Evolutionary conservation across 2,113 vertebrate genomes (phyloP).

Genomic region (Pseudopipra pipra): DNA sequence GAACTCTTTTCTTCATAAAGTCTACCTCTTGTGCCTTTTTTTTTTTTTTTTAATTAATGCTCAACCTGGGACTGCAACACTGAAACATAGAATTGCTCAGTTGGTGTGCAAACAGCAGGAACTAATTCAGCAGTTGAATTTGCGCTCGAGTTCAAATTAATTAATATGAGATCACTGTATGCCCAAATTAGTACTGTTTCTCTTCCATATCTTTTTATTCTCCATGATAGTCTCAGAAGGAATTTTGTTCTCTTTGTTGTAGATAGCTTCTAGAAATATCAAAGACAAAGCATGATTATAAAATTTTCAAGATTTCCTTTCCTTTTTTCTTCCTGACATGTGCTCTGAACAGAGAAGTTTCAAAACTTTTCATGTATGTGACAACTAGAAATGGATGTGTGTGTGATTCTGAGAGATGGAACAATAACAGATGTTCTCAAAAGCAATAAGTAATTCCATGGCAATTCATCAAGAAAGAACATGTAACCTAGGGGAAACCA

Average conservation of each 20-base stretch:
- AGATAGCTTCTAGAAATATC: background rate
- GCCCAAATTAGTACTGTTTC: background rate
- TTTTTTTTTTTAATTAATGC: no score
- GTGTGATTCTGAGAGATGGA: background rate
- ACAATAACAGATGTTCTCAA: slow-evolving; percentile 28
- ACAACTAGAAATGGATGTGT: background rate
- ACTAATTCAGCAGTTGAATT: background rate
- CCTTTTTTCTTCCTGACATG: background rate
- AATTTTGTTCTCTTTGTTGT: background rate
- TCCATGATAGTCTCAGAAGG: background rate
- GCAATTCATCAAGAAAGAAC: slow-evolving; percentile 22
- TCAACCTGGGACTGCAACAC: background rate
- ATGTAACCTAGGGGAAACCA: slow-evolving; percentile 13
- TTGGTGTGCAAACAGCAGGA: background rate
- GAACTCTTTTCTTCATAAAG: background rate
- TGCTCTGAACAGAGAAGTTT: background rate
- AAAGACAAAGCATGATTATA: background rate
- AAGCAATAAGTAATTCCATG: slow-evolving; percentile 35
- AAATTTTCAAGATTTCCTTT: background rate
- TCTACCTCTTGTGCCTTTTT: background rate
- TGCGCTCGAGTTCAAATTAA: background rate
- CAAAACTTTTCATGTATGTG: background rate
- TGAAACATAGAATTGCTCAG: background rate
- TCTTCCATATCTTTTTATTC: background rate
- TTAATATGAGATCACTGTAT: background rate